Base-by-base conservation (phyloP, 2,113 vertebrate species). In the Oreochromis aureus region DNA sequence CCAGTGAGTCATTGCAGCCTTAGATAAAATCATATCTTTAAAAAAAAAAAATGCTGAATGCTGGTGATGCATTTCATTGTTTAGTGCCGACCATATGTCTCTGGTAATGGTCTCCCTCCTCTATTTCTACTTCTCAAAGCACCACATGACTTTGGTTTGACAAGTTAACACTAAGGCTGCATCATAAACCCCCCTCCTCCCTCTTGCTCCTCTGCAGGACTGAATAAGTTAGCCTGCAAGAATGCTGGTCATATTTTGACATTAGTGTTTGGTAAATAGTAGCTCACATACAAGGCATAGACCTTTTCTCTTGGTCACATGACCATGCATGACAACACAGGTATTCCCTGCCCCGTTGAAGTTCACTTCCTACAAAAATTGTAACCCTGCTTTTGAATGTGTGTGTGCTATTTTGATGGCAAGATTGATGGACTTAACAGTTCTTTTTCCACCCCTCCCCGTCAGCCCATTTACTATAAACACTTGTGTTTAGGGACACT, bases 261-360 rank as follows among this genome's bases (percentile, higher is more conserved):
- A 80, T 79, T 61, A n/a, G 18, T 88, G 86, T 92, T 91, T 92
- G 83, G 82, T 91, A 91, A 91, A 93, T 85, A 81, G 56, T 18
- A 51, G 48, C 85, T 86, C 34, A 66, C 71, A 83, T 78, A 36
- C 79, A 69, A 55, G 6, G 51, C 83, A 79, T 10, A 30, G 8
- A 86, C 54, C 24, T 7, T 56, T 16, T 30, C 19, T n/a, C 54
- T 34, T 39, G 15, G 6, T 19, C 80, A 82, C 19, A 56, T 22
- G 61, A 6, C 6, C 27, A 5, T 6, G 32, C 58, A 27, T 19
- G 27, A n/a, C 44, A 78, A 36, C 36, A 30, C 56, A 58, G 79
- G 61, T 78, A 48, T 89, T 84, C 71, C 88, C 34, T 80, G 61
- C 8, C 7, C 58, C 11, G 41, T 30, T 30, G 19, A 82, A 24